Conservation (phyloP, 1,140 invertebrate genomes). For the Chionoecetes opilio region DNA sequence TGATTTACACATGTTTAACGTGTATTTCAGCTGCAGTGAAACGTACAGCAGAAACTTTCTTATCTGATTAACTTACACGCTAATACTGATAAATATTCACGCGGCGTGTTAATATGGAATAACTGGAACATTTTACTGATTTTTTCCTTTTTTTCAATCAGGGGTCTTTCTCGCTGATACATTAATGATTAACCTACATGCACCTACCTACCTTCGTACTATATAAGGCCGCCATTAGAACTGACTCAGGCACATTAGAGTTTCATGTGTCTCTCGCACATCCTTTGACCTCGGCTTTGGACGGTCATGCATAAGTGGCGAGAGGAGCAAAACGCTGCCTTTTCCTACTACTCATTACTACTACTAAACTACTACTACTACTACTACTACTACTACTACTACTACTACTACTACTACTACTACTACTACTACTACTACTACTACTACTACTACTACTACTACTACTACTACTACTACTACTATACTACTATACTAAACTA, state of each 20-base stretch:
- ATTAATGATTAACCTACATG: no score
- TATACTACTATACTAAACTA: no score
- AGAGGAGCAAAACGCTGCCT: no score
- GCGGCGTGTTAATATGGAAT: not conserved
- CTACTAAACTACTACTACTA: not conserved
- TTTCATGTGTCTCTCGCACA: no score
- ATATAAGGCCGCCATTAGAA: no score
- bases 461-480: conserved; percentile 28
- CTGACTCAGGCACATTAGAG: no score
- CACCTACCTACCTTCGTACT: no score
- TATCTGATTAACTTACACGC: not conserved
- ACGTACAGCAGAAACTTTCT: not conserved
- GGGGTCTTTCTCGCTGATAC: no score
- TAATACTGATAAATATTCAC: not conserved
- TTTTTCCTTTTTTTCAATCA: not conserved
- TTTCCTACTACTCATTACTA: not conserved
- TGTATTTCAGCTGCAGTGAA: not conserved
- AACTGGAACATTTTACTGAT: not conserved
- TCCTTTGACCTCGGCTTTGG: no score
- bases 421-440: conserved; percentile 30
- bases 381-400: not conserved
- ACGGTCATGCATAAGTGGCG: no score
- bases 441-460: conserved; percentile 29
- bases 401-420: not conserved
- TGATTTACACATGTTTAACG: not conserved